Evolutionary conservation across 2,113 vertebrate genomes (phyloP).

Genomic region (Apodemus speciosus): DNA sequence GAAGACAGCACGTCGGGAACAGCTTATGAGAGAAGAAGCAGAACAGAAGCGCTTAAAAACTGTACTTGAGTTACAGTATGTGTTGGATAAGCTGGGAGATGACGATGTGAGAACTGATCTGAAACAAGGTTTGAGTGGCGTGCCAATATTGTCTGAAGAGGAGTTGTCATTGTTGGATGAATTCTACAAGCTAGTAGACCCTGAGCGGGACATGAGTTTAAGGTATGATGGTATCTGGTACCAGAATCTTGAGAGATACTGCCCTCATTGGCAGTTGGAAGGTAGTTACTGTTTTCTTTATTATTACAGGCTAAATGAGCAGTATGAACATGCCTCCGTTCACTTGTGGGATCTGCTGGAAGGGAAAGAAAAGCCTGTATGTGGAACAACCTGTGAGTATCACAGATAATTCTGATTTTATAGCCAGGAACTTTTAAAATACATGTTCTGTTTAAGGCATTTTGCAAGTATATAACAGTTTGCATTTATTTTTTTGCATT

Average conservation of each 20-base stretch:
- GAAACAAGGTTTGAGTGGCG: constrained; percentile 89
- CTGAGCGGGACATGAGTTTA: constrained; percentile 92
- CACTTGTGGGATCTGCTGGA: constrained; percentile 97
- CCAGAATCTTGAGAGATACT: neutral
- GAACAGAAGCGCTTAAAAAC: constrained; percentile 95
- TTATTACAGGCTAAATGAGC: constrained; percentile 90
- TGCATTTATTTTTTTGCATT: neutral
- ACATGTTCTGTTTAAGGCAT: constrained; percentile 34
- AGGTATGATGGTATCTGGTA: constrained; percentile 85
- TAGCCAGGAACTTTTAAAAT: constrained; percentile 39
- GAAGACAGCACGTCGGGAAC: constrained; percentile 94
- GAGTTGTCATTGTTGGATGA: constrained; percentile 93
- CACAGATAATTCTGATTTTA: constrained; percentile 18
- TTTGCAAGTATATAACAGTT: constrained; percentile 8
- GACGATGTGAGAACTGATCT: constrained; percentile 92
- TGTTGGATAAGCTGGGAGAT: constrained; percentile 95
- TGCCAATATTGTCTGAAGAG: constrained; percentile 90
- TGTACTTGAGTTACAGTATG: constrained; percentile 95
- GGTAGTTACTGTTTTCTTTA: neutral
- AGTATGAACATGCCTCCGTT: constrained; percentile 95
- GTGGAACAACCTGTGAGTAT: constrained; percentile 96
- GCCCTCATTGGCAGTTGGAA: neutral
- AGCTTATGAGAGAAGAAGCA: constrained; percentile 95
- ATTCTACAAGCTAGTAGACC: constrained; percentile 96
- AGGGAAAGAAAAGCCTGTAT: constrained; percentile 95